Conservation (phyloP, 2,888 invertebrate species). For the Drosophila vallismaia region DNA sequence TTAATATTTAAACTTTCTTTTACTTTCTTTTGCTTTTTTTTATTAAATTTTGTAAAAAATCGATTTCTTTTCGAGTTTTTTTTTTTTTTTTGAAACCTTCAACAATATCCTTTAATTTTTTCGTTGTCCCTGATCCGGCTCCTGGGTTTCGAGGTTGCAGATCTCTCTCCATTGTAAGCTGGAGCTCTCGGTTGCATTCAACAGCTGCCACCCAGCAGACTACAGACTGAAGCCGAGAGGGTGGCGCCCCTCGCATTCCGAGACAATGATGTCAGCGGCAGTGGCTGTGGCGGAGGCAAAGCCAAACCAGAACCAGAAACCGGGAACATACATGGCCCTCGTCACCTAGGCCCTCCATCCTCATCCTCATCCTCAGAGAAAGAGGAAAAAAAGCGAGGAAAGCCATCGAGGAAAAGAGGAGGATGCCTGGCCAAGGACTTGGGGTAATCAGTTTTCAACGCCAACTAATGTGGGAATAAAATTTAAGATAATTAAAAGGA, state of each 20-base stretch:
- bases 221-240: constrained; percentile 32
- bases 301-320: constrained; percentile 21
- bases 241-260: constrained; percentile 58
- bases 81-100: background rate
- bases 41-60: no score
- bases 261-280: constrained; percentile 74
- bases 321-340: constrained; percentile 32
- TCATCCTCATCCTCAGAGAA: constrained; percentile 13
- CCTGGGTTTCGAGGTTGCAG: constrained; percentile 42
- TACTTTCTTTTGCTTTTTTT: no score
- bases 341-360: constrained; percentile 20
- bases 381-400: constrained; percentile 2
- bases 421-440: constrained; percentile 4
- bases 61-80: no score
- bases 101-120: background rate
- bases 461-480: background rate
- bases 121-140: background rate
- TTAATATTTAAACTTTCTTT: no score
- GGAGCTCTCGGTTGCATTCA: constrained; percentile 51
- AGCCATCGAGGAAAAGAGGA: no score
- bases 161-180: constrained; percentile 29
- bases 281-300: constrained; percentile 29
- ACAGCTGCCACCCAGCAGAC: constrained; percentile 16
- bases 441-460: background rate
- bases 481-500: no score